A percentile compares a stretch with the other conserved stretches of the same genome.
Evolutionary conservation across 2,797 vertebrate species (phyloP).

Genomic region (Nothura maculosa): DNA sequence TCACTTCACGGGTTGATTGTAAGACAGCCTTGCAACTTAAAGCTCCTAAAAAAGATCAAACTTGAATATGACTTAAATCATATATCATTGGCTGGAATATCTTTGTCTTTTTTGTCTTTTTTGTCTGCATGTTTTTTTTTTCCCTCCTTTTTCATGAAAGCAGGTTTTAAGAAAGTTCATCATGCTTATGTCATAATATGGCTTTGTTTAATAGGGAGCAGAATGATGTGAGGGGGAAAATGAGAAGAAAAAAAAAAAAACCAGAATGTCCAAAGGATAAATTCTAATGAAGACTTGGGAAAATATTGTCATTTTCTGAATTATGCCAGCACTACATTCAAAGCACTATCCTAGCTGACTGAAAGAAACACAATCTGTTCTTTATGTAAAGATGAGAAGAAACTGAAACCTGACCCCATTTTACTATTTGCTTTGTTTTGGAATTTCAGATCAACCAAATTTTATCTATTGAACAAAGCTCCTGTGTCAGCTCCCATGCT

Average conservation of each 20-base stretch:
- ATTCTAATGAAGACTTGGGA: slow-evolving; percentile 4
- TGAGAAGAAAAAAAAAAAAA: neutral
- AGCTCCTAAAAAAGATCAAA: neutral
- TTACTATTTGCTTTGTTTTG: slow-evolving; percentile 11
- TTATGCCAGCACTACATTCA: neutral
- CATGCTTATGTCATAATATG: slow-evolving; percentile 1
- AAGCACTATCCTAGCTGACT: neutral
- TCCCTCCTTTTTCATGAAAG: neutral
- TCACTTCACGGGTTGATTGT: neutral
- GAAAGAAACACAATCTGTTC: neutral
- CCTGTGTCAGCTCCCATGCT: neutral
- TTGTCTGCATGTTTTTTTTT: neutral
- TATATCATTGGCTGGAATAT: neutral
- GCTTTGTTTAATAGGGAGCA: slow-evolving; percentile 40
- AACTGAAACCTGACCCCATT: slow-evolving; percentile 51
- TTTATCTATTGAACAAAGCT: neutral
- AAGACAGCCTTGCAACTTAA: neutral
- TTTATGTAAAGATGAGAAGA: slow-evolving; percentile 8
- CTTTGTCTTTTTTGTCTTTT: neutral
- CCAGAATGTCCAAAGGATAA: neutral
- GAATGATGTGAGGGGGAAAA: slow-evolving; percentile 22
- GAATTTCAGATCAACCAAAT: neutral
- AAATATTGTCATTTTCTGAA: slow-evolving; percentile 39
- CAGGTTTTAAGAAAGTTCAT: slow-evolving; percentile 15
- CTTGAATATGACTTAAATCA: neutral